These are phyloP conservation scores for Triplophysa dalaica DNA, from an alignment of 2,113 vertebrate species.

Conservation along the genomic window DNA sequence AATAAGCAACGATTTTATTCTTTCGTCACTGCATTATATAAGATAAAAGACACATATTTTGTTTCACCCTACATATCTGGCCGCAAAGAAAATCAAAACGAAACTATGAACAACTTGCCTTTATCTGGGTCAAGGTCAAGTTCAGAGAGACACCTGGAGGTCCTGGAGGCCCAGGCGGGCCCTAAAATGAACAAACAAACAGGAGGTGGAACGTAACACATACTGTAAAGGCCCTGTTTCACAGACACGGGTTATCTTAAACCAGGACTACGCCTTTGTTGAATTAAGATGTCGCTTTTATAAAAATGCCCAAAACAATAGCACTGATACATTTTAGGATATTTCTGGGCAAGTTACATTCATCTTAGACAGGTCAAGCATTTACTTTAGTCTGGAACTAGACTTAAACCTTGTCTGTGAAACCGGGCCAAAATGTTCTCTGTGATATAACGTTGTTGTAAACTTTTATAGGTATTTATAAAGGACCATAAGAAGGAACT, in stretches of 20 bases:
- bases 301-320: too few relatives aligned
- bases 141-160: conserved; percentile 67
- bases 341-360: too few relatives aligned
- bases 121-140: conserved; percentile 74
- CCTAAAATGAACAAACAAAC: conserved; percentile 67
- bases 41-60: not conserved
- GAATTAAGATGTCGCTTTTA: too few relatives aligned
- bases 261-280: too few relatives aligned
- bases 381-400: too few relatives aligned
- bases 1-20: not conserved
- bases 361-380: too few relatives aligned
- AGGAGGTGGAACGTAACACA: not conserved
- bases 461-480: too few relatives aligned
- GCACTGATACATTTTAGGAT: too few relatives aligned
- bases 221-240: too few relatives aligned
- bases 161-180: conserved; percentile 78
- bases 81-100: not conserved
- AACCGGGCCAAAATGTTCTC: not conserved
- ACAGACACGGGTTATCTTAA: too few relatives aligned
- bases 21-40: not conserved
- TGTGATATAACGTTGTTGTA: not conserved
- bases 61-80: too few relatives aligned
- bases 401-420: too few relatives aligned
- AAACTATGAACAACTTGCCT: conserved; percentile 73
- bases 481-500: conserved; percentile 48